Evolutionary conservation across 1,140 invertebrate species (phyloP).

Genomic region (Bactericera cockerelli): DNA sequence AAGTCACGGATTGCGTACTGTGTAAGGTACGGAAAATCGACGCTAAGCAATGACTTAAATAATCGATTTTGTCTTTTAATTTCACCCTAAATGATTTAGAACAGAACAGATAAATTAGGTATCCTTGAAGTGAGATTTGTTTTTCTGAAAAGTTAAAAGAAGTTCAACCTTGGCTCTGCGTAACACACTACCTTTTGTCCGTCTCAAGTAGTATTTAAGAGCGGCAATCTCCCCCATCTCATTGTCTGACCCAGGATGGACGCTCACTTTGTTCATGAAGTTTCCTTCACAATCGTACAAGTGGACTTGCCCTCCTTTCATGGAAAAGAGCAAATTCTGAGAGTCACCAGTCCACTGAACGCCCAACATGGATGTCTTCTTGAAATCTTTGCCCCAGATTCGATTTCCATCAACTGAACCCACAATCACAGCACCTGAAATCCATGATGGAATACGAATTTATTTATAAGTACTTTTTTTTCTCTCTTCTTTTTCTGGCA

Average conservation of each 20-base stretch:
- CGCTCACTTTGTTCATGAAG: conserved; percentile 16
- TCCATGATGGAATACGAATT: not conserved
- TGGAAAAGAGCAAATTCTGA: conserved; percentile 75
- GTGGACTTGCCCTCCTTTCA: conserved; percentile 80
- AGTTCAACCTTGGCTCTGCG: too few species aligned
- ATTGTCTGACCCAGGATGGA: not conserved
- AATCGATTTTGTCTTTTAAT: too few species aligned
- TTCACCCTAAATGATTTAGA: too few species aligned
- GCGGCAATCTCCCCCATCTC: not conserved
- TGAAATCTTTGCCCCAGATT: conserved; percentile 95
- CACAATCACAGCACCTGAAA: conserved; percentile 62
- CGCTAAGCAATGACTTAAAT: too few species aligned
- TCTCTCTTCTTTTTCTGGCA: not conserved
- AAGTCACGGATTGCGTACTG: too few species aligned
- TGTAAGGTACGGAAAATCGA: too few species aligned
- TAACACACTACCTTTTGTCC: not conserved
- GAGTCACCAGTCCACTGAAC: conserved; percentile 95
- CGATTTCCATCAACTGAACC: conserved; percentile 94
- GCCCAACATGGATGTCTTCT: conserved; percentile 52
- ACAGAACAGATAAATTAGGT: too few species aligned
- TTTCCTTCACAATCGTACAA: conserved; percentile 84
- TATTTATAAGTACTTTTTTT: not conserved
- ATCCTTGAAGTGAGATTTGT: too few species aligned
- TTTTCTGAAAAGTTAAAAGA: too few species aligned
- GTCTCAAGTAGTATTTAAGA: not conserved